Base-by-base conservation (phyloP, 2,888 invertebrate species). In the Rhopalosiphum nymphaeae region DNA sequence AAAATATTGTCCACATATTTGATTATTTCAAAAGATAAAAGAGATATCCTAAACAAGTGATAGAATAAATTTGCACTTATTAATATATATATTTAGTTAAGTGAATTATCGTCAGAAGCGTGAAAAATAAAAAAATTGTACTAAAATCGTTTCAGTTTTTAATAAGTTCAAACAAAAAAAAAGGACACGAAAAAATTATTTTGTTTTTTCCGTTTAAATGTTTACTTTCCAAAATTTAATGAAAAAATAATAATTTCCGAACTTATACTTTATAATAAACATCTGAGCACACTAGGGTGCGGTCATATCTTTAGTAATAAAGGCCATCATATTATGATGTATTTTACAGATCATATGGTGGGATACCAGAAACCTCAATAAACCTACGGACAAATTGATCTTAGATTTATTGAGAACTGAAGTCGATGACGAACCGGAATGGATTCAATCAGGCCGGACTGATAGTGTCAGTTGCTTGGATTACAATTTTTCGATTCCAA, bases 401-500 rank as follows among this genome's bases (percentile, higher is more conserved):
- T 96, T 98, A 95, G 98, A 98, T 96, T 96, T 97, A 25, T 97
- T 97, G 95, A 97, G 97, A 95, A 97, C 97, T 90, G 97, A 97
- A 94, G 97, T 97, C 95, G 61, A 84, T 21, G 57, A 57, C 2
- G 86, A 86, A 9, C 57, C 53, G 0, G 61, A 87, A 44, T 92
- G 92, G 92, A 57, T 46, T 0, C 93, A 95, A n/a, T 96, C 97
- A 56, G 96, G 97, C 2, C 96, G 97, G 94, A 97, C 98, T 1
- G 96, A 97, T 95, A 98, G 98, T 42, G 97, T 97, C 78, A 97
- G 97, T 42, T 96, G 97, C 93, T 96, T 98, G 95, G 98, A 98
- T 95, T 98, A 98, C 96, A 98, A 98, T 96, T 96, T 97, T 10
- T 98, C 98, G 1, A 98, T 98, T 95, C 98, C 98, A 0, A 98